phyloP scores from a whole-genome alignment of 2,113 vertebrate species.

The rat (Rattus norvegicus) region GRCr8 NC_086024.1:92755501-92756000 shows the following conservation, averaged over 20 bases:
- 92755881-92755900: constrained; percentile 60
- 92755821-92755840: constrained; percentile 49
- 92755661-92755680: constrained; percentile 49
- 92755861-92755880: constrained; percentile 66
- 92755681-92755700: constrained; percentile 49
- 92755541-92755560: constrained; percentile 41
- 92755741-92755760: constrained; percentile 67
- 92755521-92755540: constrained; percentile 48
- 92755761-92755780: constrained; percentile 72
- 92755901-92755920: background rate
- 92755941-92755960: background rate
- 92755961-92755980: background rate
- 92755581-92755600: constrained; percentile 51
- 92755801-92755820: constrained; percentile 49
- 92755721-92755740: constrained; percentile 66
- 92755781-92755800: constrained; percentile 65
- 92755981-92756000: background rate
- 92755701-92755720: constrained; percentile 75
- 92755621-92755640: constrained; percentile 51
- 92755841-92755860: background rate
- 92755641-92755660: constrained; percentile 27
- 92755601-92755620: background rate
- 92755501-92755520: constrained; percentile 33
- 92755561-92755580: constrained; percentile 55
- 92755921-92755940: background rate